Percentiles rank a stretch among this genome's conserved stretches.
phyloP scores from a whole-genome alignment of 2,888 invertebrate species.

The Drosophila percnosoma region DNA sequence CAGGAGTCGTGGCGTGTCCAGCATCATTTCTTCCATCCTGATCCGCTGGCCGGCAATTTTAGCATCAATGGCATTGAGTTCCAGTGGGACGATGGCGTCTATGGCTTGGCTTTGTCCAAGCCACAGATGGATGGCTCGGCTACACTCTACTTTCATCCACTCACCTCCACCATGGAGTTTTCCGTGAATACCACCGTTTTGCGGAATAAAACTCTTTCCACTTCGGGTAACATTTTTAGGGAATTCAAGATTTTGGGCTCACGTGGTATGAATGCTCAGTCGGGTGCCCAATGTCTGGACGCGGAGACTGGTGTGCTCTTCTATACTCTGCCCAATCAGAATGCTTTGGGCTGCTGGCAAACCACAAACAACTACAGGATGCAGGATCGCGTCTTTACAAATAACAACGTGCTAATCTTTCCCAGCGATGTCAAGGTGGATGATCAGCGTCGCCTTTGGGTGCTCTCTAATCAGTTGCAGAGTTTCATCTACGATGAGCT shows the following conservation, averaged over 20 bases:
- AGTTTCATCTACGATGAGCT: slow-evolving; percentile 89
- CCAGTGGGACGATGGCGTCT: slow-evolving; percentile 91
- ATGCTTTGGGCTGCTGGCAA: slow-evolving; percentile 92
- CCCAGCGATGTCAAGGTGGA: slow-evolving; percentile 93
- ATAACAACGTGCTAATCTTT: slow-evolving; percentile 90
- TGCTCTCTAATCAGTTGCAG: slow-evolving; percentile 90
- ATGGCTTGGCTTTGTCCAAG: slow-evolving; percentile 90
- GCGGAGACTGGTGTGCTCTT: slow-evolving; percentile 90
- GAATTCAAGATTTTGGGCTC: slow-evolving; percentile 89
- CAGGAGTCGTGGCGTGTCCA: slow-evolving; percentile 91
- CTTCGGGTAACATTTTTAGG: slow-evolving; percentile 86
- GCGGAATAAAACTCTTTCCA: slow-evolving; percentile 87
- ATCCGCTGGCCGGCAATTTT: slow-evolving; percentile 90
- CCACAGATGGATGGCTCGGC: slow-evolving; percentile 88
- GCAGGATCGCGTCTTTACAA: slow-evolving; percentile 90
- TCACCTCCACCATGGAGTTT: slow-evolving; percentile 91
- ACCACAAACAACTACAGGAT: slow-evolving; percentile 89
- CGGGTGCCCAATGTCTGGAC: slow-evolving; percentile 90
- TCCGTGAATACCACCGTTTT: slow-evolving; percentile 89
- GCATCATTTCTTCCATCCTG: slow-evolving; percentile 89
- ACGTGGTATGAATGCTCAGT: slow-evolving; percentile 90
- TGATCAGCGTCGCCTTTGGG: slow-evolving; percentile 89
- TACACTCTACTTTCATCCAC: slow-evolving; percentile 92
- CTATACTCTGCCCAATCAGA: slow-evolving; percentile 90
- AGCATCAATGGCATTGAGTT: slow-evolving; percentile 89